Evolutionary conservation across 2,888 invertebrate genomes (phyloP), one percentile per base, ranked within the genome.

Genomic region (Poecilobothrus nobilitatus): DNA sequence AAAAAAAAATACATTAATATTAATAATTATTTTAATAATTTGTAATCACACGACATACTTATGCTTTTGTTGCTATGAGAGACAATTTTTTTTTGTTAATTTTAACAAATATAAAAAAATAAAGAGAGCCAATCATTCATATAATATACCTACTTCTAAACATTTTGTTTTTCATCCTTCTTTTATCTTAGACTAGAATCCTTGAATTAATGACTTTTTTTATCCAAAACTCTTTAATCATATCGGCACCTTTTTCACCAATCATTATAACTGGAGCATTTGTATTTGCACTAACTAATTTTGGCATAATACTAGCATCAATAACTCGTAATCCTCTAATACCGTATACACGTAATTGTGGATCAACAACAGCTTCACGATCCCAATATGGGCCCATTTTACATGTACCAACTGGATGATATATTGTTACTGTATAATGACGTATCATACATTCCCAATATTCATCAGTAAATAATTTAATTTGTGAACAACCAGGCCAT

Each of bases 381-480:
- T 94, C 94, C 90, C 91, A 92, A 74, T 88, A 89, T 0, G 94
- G 93, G 0, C 94, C 94, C 94, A 94, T 94, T 78, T 93, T 94
- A 65, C 90, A 91, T 0, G 94, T 94, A 0, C 94, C 94, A 0
- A 91, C 89, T 0, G 93, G 93, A 82, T 93, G 93, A 76, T 94
- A 94, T 67, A 94, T 91, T 0, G 93, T 94, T 8, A 88, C 89
- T 0, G 92, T 90, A 73, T 92, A 93, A 63, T 91, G 87, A 12
- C 91, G 82, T 22, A 93, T 91, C 91, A 93, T 91, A 75, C 94
- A 95, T 76, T 93, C 94, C 89, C 92, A 94, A 76, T 90, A 94
- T 1, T 85, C 82, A 77, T 94, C 94, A 0, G 90, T 87, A 76
- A 88, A 91, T 70, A 86, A 83, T 1, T 84, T 84, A 15, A 91